Evolutionary conservation across 2,888 invertebrate species (phyloP).

Genomic region (Agrotis segetum): DNA sequence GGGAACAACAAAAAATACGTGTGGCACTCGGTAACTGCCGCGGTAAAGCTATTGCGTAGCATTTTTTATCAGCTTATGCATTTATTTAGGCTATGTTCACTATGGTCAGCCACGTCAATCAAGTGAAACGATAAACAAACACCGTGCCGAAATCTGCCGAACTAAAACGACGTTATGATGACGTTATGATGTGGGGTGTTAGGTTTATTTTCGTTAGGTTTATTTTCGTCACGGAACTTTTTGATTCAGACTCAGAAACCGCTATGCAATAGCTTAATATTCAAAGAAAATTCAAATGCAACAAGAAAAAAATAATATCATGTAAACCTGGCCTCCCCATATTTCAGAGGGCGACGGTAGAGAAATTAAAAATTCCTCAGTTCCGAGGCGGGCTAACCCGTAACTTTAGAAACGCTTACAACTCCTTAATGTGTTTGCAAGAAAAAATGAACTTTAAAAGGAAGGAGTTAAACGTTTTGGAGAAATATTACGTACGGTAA

Average conservation of each 20-base stretch:
- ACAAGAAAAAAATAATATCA: neutral
- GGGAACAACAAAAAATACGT: neutral
- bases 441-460: conserved; percentile 34
- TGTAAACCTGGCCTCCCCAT: conserved; percentile 3
- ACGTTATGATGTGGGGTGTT: too few species aligned
- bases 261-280: neutral
- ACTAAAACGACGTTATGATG: too few species aligned
- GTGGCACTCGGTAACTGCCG: too few species aligned
- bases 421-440: conserved; percentile 54
- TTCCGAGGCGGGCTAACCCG: conserved; percentile 29
- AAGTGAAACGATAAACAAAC: too few species aligned
- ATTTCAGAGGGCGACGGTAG: conserved; percentile 21
- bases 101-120: too few species aligned
- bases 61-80: too few species aligned
- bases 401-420: conserved; percentile 56
- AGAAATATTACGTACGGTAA: conserved; percentile 26
- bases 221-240: too few species aligned
- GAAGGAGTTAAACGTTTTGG: conserved; percentile 30
- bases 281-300: conserved; percentile 23
- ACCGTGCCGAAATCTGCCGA: too few species aligned
- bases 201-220: too few species aligned
- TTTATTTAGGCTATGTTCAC: too few species aligned
- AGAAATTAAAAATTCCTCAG: conserved; percentile 60
- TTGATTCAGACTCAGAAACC: too few species aligned
- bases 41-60: too few species aligned